Percentiles rank a stretch among this genome's conserved stretches.
phyloP scores from a whole-genome alignment of 2,797 vertebrate species.

The Vireo griseus region DNA sequence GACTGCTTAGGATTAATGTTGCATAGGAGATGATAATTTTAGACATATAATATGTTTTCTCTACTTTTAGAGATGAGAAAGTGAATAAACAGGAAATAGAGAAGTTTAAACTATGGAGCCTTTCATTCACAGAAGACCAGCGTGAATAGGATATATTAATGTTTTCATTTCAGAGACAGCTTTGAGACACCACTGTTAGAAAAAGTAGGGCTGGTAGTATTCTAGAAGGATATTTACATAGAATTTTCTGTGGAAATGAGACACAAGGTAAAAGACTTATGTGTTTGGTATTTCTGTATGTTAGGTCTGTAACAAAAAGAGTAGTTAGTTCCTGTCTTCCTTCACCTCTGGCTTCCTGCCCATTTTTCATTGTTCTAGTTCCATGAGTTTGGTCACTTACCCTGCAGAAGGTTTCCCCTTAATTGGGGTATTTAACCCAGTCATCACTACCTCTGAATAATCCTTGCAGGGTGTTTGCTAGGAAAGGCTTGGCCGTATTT shows the following conservation, averaged over 20 bases:
- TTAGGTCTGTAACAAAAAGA: not conserved
- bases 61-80: not conserved
- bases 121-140: not conserved
- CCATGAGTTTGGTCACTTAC: not conserved
- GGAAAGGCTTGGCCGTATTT: not conserved
- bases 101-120: not conserved
- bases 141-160: not conserved
- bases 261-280: not conserved
- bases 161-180: not conserved
- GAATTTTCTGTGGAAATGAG: not conserved
- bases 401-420: not conserved
- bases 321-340: not conserved
- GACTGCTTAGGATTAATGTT: not conserved
- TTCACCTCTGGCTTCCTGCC: not conserved
- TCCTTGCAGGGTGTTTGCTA: not conserved
- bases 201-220: not conserved
- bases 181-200: not conserved
- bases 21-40: not conserved
- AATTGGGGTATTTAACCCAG: not conserved
- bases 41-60: not conserved
- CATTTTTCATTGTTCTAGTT: not conserved
- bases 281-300: not conserved
- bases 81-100: not conserved
- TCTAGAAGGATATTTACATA: not conserved
- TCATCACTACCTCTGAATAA: not conserved